Base-by-base conservation (phyloP, 2,888 invertebrate species). In the Gandaritis pyraliata region DNA sequence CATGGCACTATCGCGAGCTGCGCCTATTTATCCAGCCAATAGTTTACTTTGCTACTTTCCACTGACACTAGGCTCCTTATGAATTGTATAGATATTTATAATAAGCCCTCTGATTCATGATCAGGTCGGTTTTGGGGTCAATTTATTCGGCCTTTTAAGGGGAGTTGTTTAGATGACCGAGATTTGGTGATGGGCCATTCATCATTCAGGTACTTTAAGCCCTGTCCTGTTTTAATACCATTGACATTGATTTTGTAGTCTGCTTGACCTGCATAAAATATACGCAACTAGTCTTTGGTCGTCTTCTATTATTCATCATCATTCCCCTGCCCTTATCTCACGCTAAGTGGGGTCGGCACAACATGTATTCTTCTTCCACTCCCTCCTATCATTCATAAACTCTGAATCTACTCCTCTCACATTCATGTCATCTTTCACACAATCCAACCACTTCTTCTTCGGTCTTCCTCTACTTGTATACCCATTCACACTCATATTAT, bases 1-100 rank as follows among this genome's bases (percentile, higher is more conserved):
- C 49, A 47, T 33, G 60, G 41, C 48, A 33, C 39, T 48, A 61
- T 57, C 53, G 29, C 53, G 8, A 29, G 50, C 58, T 41, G 49
- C 39, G 53, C 50, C 57, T 64, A 61, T 56, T 66, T 64, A 61
- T 62, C 64, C 51, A 51, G 29, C 46, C 41, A 61, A 62, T 53
- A 59, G 43, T 58, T n/a, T 57, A 62, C 61, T 51, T 58, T 50
- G 36, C 50, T 62, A 65, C 82, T 83, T 82, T 82, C 82, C 73
- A 80, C 72, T 73, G 77, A 74, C 80, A 80, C 78, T 75, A 73
- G 73, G 58, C 66, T 75, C 73, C 72, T 72, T 75, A 72, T 71
- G 69, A 72, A 71, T 65, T 65, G 70, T 72, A 60, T 68, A 74
- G 58, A 57, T 66, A 62, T 58, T 51, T 65, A 58, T 64, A 66